Conservation (phyloP, 1,140 invertebrate species). For the Araneus ventricosus region DNA sequence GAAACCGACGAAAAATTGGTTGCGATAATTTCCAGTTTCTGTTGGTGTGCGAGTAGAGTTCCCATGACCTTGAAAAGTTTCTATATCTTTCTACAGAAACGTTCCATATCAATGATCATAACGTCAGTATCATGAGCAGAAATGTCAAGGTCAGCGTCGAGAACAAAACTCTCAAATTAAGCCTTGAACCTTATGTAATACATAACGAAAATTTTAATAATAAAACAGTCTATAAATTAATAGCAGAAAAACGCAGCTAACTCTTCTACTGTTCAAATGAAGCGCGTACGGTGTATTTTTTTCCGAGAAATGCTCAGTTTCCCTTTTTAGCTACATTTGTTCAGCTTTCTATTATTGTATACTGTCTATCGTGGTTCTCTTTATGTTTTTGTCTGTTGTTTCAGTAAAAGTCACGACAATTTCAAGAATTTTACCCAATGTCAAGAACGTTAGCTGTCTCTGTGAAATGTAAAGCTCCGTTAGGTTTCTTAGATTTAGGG, state of each 20-base stretch:
- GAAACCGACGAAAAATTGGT: slow-evolving; percentile 49
- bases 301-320: not conserved
- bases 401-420: not conserved
- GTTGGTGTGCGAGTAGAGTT: not conserved
- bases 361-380: not conserved
- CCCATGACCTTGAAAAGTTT: slow-evolving; percentile 62
- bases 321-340: not conserved
- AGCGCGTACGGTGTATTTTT: not conserved
- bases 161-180: not conserved
- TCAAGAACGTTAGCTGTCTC: not conserved
- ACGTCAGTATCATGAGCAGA: not conserved
- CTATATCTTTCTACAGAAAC: not conserved
- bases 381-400: not conserved
- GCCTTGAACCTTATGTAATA: not conserved
- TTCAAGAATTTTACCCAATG: not conserved
- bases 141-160: slow-evolving; percentile 13
- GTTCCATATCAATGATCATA: slow-evolving; percentile 1
- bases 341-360: slow-evolving; percentile 9
- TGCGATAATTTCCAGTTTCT: slow-evolving; percentile 26
- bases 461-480: not conserved
- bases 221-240: not conserved
- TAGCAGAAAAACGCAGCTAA: not conserved
- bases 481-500: too few species aligned
- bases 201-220: not conserved
- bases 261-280: not conserved